Percentiles rank a stretch among this genome's conserved stretches.
Conservation (phyloP, 1,140 invertebrate species). For the Drosophila pseudoobscura region DNA sequence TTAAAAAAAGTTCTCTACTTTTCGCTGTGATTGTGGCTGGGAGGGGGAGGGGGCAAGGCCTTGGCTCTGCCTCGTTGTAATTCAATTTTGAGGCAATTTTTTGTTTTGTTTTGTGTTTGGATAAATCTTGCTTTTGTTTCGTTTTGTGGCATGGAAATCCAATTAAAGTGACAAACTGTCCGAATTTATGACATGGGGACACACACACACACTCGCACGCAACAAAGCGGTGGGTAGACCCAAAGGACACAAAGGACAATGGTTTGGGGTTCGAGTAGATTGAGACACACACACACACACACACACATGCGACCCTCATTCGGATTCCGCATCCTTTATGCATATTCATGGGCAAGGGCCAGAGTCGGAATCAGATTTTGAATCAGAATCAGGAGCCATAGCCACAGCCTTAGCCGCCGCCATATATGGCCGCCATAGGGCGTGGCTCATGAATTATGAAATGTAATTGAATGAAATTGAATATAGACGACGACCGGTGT, state of each 20-base stretch:
- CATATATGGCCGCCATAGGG: background rate
- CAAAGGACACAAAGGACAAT: slow-evolving; percentile 22
- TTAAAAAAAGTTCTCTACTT: too few relatives aligned
- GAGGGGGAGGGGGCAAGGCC: too few relatives aligned
- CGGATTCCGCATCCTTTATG: slow-evolving; percentile 43
- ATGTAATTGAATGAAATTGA: slow-evolving; percentile 80
- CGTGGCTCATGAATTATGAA: slow-evolving; percentile 70
- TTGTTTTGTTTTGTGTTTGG: background rate
- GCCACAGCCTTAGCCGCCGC: background rate
- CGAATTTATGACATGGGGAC: slow-evolving; percentile 69
- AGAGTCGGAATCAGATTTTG: slow-evolving; percentile 4
- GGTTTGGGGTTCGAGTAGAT: slow-evolving; percentile 16
- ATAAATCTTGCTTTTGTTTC: slow-evolving; percentile 6
- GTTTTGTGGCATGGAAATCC: slow-evolving; percentile 55
- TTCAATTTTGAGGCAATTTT: background rate
- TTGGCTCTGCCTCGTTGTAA: too few relatives aligned
- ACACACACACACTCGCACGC: slow-evolving; percentile 1
- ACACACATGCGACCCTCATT: slow-evolving; percentile 16
- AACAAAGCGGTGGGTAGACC: slow-evolving; percentile 30
- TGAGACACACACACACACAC: slow-evolving; percentile 24
- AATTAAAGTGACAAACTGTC: slow-evolving; percentile 80
- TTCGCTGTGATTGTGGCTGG: too few relatives aligned
- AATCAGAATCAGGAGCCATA: background rate
- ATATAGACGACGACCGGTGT: slow-evolving; percentile 59
- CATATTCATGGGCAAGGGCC: slow-evolving; percentile 58